A percentile compares a stretch with the other conserved stretches of the same genome.
Evolutionary conservation across 2,113 vertebrate species (phyloP).

Genomic region (Grammomys surdaster): DNA sequence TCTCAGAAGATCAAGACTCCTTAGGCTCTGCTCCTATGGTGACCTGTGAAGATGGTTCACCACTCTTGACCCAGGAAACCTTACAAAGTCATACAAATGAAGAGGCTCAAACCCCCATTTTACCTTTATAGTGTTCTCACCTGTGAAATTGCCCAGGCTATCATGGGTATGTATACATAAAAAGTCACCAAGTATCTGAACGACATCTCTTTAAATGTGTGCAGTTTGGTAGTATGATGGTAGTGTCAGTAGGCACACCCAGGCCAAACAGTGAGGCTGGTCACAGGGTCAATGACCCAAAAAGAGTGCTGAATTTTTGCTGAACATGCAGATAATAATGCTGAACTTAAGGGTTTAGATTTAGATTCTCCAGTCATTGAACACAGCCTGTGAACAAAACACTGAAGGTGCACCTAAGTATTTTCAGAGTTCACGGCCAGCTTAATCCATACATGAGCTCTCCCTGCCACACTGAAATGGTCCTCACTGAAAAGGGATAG

Average conservation of each 20-base stretch:
- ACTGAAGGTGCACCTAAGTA: background rate
- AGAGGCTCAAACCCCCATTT: background rate
- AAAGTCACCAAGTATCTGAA: background rate
- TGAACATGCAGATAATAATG: background rate
- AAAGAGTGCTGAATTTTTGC: background rate
- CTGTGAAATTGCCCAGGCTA: background rate
- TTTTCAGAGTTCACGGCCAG: background rate
- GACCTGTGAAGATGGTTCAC: background rate
- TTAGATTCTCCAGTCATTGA: background rate
- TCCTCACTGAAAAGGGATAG: background rate
- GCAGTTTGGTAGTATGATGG: background rate
- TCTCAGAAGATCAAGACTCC: background rate
- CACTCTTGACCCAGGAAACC: background rate
- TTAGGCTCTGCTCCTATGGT: too few relatives aligned
- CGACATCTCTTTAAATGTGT: background rate
- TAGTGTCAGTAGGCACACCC: background rate
- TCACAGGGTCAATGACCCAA: background rate
- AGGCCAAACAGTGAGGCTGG: background rate
- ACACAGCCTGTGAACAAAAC: background rate
- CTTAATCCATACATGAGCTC: background rate
- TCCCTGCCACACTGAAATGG: background rate
- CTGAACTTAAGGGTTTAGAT: background rate
- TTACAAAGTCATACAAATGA: background rate
- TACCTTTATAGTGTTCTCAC: background rate
- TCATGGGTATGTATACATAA: background rate